Evolutionary conservation across 1,140 invertebrate genomes (phyloP).

Genomic region (Hyles euphorbiae): DNA sequence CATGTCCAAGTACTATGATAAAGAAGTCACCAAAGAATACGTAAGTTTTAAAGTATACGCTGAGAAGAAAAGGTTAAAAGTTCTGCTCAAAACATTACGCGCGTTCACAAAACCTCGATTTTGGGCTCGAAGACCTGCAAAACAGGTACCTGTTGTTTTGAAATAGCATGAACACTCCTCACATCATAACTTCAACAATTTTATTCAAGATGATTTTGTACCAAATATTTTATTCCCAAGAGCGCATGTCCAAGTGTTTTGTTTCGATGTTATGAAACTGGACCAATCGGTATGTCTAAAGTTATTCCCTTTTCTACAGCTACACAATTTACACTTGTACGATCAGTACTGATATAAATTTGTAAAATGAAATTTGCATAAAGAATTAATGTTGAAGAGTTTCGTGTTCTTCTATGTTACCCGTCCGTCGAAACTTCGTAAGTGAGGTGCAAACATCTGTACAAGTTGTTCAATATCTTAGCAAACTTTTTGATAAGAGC

Average conservation of each 20-base stretch:
- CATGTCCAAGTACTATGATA: conserved; percentile 34
- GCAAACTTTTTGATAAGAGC: too few relatives aligned
- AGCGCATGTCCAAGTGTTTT: neutral
- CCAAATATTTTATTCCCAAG: neutral
- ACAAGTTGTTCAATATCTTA: too few relatives aligned
- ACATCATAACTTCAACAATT: neutral
- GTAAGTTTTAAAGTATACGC: conserved; percentile 33
- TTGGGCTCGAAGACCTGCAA: conserved; percentile 25
- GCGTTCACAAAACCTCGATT: conserved; percentile 15
- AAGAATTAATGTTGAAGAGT: neutral
- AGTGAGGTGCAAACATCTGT: too few relatives aligned
- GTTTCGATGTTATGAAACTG: too few relatives aligned
- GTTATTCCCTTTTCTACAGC: too few relatives aligned
- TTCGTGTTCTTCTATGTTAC: too few relatives aligned
- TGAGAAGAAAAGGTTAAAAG: conserved; percentile 23
- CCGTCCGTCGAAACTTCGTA: too few relatives aligned
- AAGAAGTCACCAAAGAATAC: conserved; percentile 38
- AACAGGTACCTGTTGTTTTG: neutral
- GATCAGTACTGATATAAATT: neutral
- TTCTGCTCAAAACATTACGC: conserved; percentile 23
- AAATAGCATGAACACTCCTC: neutral
- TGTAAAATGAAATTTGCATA: neutral
- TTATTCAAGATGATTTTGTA: neutral
- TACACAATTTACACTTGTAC: too few relatives aligned
- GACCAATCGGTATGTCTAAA: too few relatives aligned